Conservation (phyloP, 2,797 vertebrate species). For the Anabas testudineus region DNA sequence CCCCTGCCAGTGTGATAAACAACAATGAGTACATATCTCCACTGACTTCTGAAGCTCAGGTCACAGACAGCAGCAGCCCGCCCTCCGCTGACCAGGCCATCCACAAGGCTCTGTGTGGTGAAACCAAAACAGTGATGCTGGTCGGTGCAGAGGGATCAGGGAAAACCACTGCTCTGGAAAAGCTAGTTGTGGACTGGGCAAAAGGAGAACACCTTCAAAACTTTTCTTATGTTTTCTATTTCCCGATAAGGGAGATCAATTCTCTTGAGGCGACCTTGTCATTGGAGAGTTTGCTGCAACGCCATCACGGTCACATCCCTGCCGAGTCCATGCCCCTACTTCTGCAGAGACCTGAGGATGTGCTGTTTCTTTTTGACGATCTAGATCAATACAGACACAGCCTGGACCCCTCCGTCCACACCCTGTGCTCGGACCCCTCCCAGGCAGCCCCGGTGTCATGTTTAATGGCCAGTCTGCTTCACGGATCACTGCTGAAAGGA, state of each 20-base stretch:
- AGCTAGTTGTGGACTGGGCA: slow-evolving; percentile 81
- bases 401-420: slow-evolving; percentile 50
- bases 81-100: slow-evolving; percentile 61
- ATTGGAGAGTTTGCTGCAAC: slow-evolving; percentile 70
- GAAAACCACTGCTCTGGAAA: slow-evolving; percentile 81
- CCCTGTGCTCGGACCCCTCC: slow-evolving; percentile 55
- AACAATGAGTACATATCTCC: slow-evolving; percentile 63
- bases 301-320: slow-evolving; percentile 43
- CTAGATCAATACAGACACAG: slow-evolving; percentile 68
- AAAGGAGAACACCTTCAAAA: slow-evolving; percentile 66
- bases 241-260: slow-evolving; percentile 70
- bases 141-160: slow-evolving; percentile 81
- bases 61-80: not conserved
- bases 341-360: slow-evolving; percentile 64
- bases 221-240: slow-evolving; percentile 75
- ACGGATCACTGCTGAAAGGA: slow-evolving; percentile 76
- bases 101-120: slow-evolving; percentile 40
- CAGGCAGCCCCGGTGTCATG: slow-evolving; percentile 46
- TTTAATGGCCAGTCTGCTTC: slow-evolving; percentile 79
- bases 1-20: slow-evolving; percentile 61
- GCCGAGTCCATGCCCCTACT: slow-evolving; percentile 31
- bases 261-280: slow-evolving; percentile 40
- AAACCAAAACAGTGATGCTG: slow-evolving; percentile 57
- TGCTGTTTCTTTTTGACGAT: slow-evolving; percentile 84
- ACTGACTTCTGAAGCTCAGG: slow-evolving; percentile 8